Evolutionary conservation across 2,888 invertebrate genomes (phyloP).

Genomic region (Heliconius cydno): DNA sequence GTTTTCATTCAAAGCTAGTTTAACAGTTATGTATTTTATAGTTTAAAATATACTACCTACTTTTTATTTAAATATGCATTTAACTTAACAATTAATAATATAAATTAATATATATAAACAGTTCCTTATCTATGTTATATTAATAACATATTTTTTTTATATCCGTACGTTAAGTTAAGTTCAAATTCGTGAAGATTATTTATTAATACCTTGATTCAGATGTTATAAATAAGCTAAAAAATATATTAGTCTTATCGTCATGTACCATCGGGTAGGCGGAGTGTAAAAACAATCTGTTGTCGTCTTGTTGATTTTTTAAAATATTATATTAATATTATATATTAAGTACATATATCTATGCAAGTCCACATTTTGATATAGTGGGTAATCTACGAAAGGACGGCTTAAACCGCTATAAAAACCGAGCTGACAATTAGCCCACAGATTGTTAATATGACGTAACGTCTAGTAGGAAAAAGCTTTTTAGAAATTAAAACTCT

Average conservation of each 20-base stretch:
- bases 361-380: neutral
- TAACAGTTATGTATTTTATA: neutral
- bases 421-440: conserved; percentile 15
- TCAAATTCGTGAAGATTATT: neutral
- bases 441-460: conserved; percentile 18
- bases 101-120: too few species aligned
- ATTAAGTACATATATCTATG: neutral
- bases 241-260: neutral
- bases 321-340: neutral
- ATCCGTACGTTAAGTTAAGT: too few species aligned
- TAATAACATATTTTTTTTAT: too few species aligned
- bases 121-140: too few species aligned
- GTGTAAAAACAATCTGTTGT: neutral
- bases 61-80: neutral
- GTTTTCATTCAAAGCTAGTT: conserved; percentile 6
- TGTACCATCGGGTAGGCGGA: neutral
- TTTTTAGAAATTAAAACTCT: conserved; percentile 10
- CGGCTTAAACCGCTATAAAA: neutral
- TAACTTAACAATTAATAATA: neutral
- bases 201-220: neutral
- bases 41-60: neutral
- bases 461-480: neutral
- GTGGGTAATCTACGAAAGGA: neutral
- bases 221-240: neutral
- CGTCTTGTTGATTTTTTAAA: neutral